Evolutionary conservation across 1,140 invertebrate species (phyloP).

Genomic region (Anagrus nilaparvatae): DNA sequence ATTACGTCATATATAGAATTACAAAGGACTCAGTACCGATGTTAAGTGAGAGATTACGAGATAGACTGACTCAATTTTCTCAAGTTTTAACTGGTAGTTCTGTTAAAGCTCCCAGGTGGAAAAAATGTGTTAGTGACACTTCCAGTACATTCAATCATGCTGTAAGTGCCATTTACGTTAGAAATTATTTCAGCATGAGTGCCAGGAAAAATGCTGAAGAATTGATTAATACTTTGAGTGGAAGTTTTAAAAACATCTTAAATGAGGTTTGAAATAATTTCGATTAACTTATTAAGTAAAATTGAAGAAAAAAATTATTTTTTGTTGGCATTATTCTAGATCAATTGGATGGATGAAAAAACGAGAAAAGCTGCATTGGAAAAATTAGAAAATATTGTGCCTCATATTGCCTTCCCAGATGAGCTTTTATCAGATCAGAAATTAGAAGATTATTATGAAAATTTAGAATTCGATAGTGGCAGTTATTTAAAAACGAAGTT

Average conservation of each 20-base stretch:
- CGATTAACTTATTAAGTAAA: not conserved
- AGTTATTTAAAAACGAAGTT: slow-evolving; percentile 50
- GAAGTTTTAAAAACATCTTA: slow-evolving; percentile 48
- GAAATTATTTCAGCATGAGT: slow-evolving; percentile 46
- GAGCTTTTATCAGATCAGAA: slow-evolving; percentile 47
- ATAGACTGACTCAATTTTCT: slow-evolving; percentile 57
- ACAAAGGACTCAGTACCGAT: slow-evolving; percentile 45
- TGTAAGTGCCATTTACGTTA: slow-evolving; percentile 49
- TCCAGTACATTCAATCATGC: slow-evolving; percentile 61
- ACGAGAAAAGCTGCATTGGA: slow-evolving; percentile 48
- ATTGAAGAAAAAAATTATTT: not conserved
- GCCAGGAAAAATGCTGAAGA: slow-evolving; percentile 46
- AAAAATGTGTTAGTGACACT: slow-evolving; percentile 67
- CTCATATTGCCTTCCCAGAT: slow-evolving; percentile 49
- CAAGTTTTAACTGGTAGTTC: not conserved
- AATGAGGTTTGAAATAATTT: slow-evolving; percentile 30
- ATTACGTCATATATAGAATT: slow-evolving; percentile 54
- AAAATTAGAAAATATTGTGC: slow-evolving; percentile 45
- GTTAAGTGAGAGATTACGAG: slow-evolving; percentile 51
- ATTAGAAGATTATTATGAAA: slow-evolving; percentile 42
- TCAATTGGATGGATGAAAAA: slow-evolving; percentile 61
- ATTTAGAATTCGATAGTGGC: slow-evolving; percentile 46
- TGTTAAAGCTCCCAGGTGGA: slow-evolving; percentile 63
- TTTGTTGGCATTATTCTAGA: slow-evolving; percentile 19
- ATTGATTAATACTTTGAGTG: slow-evolving; percentile 56